These are phyloP conservation scores for Strigamia transsilvanica DNA, from an alignment of 2,888 invertebrate genomes.

Conservation along the genomic window DNA sequence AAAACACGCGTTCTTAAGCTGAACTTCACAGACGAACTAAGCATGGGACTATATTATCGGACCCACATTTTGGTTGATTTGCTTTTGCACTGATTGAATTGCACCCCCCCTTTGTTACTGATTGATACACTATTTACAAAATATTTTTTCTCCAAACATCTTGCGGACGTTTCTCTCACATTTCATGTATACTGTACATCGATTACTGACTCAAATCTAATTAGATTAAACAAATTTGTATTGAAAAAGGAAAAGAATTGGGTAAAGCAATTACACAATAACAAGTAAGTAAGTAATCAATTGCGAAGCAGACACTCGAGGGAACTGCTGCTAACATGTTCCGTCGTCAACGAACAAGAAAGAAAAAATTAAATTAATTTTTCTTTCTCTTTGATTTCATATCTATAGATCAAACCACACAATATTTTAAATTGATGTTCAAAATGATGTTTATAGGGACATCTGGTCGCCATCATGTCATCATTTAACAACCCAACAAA, in stretches of 20 bases:
- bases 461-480: conserved; percentile 6
- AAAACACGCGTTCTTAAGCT: not conserved
- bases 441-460: conserved; percentile 1
- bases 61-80: too few relatives aligned
- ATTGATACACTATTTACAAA: too few relatives aligned
- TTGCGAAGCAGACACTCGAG: conserved; percentile 4
- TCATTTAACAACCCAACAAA: not conserved
- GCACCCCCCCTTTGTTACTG: too few relatives aligned
- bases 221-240: not conserved
- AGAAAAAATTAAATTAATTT: not conserved
- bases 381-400: not conserved
- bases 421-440: not conserved
- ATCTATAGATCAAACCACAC: not conserved
- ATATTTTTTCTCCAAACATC: too few relatives aligned
- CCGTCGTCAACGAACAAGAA: not conserved
- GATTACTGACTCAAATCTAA: not conserved
- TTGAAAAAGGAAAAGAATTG: not conserved
- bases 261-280: conserved; percentile 2
- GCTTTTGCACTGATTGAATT: too few relatives aligned
- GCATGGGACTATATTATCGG: too few relatives aligned
- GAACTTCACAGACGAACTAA: too few relatives aligned
- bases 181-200: too few relatives aligned
- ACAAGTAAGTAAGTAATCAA: conserved; percentile 28
- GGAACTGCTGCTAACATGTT: not conserved
- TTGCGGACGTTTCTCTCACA: too few relatives aligned